A percentile compares a stretch with the other conserved stretches of the same genome.
Conservation (phyloP, 2,113 vertebrate species). For the Dryoscopus gambensis region DNA sequence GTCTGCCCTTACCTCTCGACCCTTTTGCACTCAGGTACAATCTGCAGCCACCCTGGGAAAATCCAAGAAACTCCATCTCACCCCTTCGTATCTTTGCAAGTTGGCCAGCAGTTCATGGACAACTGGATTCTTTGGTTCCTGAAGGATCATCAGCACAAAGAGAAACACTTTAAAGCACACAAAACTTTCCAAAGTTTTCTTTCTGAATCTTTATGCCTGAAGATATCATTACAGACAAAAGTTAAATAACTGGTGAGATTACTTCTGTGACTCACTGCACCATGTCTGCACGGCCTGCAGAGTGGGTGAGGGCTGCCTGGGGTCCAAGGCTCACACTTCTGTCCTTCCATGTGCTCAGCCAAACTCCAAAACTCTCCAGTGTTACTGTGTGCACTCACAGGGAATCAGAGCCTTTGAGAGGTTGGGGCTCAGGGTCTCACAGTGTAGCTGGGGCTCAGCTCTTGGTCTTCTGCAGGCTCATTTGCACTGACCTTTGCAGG, state of each 20-base stretch:
- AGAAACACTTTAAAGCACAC: not conserved
- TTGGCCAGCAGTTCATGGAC: not conserved
- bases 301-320: not conserved
- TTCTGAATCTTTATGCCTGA: not conserved
- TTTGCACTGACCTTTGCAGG: not conserved
- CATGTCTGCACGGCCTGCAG: not conserved
- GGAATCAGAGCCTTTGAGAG: not conserved
- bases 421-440: not conserved
- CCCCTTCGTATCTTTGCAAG: not conserved
- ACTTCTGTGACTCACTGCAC: not conserved
- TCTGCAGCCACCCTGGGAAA: not conserved
- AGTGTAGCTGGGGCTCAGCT: not conserved
- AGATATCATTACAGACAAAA: not conserved
- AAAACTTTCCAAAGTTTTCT: not conserved
- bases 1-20: not conserved
- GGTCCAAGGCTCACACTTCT: not conserved
- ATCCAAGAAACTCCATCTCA: not conserved
- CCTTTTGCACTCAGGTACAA: not conserved
- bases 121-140: not conserved
- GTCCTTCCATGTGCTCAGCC: not conserved
- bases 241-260: not conserved
- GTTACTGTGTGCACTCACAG: rapidly evolving
- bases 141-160: not conserved
- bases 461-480: not conserved
- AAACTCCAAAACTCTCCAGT: not conserved